Percentiles rank a stretch among this genome's conserved stretches.
Conservation (phyloP, 2,113 vertebrate species). For the Scolopax mira region DNA sequence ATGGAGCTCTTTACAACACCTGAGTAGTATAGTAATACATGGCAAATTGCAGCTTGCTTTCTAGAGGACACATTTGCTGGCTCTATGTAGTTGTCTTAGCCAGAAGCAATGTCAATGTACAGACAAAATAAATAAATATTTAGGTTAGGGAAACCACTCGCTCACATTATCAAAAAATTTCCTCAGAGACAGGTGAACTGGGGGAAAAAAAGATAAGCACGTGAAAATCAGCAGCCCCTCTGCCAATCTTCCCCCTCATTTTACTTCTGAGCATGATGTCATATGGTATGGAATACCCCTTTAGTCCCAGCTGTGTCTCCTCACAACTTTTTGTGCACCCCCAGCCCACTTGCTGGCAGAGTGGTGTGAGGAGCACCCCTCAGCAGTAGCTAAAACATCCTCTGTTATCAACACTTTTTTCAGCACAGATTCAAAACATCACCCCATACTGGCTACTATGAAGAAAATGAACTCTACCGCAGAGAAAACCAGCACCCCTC, state of each 20-base stretch:
- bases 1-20: background rate
- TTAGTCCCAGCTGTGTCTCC: background rate
- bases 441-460: no score
- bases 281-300: background rate
- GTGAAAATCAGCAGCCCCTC: slow-evolving; percentile 13
- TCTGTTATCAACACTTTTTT: background rate
- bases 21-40: background rate
- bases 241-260: background rate
- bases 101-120: slow-evolving; percentile 40
- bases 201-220: background rate
- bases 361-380: background rate
- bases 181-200: slow-evolving; percentile 33
- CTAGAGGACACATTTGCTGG: background rate
- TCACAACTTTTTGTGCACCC: background rate
- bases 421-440: background rate
- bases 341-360: background rate
- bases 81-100: slow-evolving; percentile 39
- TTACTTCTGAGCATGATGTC: background rate
- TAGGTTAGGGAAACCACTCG: slow-evolving; percentile 36
- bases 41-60: background rate
- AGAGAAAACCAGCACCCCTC: background rate
- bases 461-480: background rate
- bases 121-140: slow-evolving; percentile 36
- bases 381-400: background rate
- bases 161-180: background rate